Evolutionary conservation across 2,797 vertebrate genomes (phyloP).

Genomic region (Phrynocephalus forsythii): DNA sequence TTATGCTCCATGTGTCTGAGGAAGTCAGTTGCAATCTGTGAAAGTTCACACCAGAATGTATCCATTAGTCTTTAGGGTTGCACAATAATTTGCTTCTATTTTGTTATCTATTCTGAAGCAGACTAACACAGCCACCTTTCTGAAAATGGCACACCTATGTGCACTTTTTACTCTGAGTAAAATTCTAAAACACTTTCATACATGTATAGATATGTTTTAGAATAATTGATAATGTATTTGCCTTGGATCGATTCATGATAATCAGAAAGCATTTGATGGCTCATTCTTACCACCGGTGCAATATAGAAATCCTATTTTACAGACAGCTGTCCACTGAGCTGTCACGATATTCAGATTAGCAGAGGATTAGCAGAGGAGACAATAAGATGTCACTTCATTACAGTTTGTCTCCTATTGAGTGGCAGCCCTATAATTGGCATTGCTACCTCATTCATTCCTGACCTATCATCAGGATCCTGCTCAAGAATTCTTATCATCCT

Average conservation of each 20-base stretch:
- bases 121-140: too few relatives aligned
- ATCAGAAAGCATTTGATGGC: neutral
- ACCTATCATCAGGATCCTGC: neutral
- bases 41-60: too few relatives aligned
- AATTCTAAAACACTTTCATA: constrained; percentile 8
- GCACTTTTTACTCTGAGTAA: neutral
- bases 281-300: too few relatives aligned
- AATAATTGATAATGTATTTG: neutral
- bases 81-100: too few relatives aligned
- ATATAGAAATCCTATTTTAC: neutral
- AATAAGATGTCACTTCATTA: neutral
- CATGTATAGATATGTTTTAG: neutral
- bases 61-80: too few relatives aligned
- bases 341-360: neutral
- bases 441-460: neutral
- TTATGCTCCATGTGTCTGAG: too few relatives aligned
- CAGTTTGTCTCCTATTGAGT: neutral
- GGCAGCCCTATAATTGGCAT: neutral
- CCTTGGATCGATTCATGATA: neutral
- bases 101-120: too few relatives aligned
- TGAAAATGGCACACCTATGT: neutral
- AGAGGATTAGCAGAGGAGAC: neutral
- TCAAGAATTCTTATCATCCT: neutral
- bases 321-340: neutral
- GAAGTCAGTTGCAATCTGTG: too few relatives aligned